Evolutionary conservation across 1,140 invertebrate species (phyloP).

Genomic region (Drosophila tristis): DNA sequence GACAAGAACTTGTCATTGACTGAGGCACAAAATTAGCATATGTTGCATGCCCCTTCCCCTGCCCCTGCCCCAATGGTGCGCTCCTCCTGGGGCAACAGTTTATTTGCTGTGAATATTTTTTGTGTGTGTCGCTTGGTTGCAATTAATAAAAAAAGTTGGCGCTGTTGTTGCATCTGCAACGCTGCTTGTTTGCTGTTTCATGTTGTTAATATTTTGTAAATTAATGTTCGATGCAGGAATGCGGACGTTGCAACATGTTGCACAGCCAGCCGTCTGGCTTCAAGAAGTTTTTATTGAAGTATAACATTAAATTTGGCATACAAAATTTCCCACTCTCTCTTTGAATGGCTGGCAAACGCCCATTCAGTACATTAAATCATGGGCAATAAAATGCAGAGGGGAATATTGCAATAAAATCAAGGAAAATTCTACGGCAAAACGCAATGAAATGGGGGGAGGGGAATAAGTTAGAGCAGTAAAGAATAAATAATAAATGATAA

Average conservation of each 20-base stretch:
- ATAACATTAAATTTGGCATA: conserved; percentile 77
- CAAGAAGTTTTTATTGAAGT: conserved; percentile 75
- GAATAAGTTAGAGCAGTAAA: too few relatives aligned
- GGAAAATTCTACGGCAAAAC: too few relatives aligned
- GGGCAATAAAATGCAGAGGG: not conserved
- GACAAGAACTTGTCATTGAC: conserved; percentile 73
- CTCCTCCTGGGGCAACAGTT: conserved; percentile 44
- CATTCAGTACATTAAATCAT: conserved; percentile 8
- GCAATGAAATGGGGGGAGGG: too few relatives aligned
- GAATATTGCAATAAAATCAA: not conserved
- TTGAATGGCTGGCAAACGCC: conserved; percentile 4
- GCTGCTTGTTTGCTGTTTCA: conserved; percentile 41
- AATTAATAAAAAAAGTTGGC: conserved; percentile 80
- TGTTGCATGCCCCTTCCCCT: conserved; percentile 12
- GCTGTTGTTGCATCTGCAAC: conserved; percentile 43
- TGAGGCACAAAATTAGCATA: conserved; percentile 38
- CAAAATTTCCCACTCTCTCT: conserved; percentile 1
- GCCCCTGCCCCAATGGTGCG: conserved; percentile 30
- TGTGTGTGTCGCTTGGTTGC: conserved; percentile 64
- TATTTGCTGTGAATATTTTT: conserved; percentile 66
- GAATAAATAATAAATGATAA: too few relatives aligned
- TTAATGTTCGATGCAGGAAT: conserved; percentile 80
- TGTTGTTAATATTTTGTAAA: conserved; percentile 80
- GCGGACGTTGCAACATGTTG: conserved; percentile 59
- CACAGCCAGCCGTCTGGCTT: conserved; percentile 39